A percentile compares a stretch with the other conserved stretches of the same genome.
Conservation (phyloP, 2,888 invertebrate species). For the Cheiracanthium punctorium region DNA sequence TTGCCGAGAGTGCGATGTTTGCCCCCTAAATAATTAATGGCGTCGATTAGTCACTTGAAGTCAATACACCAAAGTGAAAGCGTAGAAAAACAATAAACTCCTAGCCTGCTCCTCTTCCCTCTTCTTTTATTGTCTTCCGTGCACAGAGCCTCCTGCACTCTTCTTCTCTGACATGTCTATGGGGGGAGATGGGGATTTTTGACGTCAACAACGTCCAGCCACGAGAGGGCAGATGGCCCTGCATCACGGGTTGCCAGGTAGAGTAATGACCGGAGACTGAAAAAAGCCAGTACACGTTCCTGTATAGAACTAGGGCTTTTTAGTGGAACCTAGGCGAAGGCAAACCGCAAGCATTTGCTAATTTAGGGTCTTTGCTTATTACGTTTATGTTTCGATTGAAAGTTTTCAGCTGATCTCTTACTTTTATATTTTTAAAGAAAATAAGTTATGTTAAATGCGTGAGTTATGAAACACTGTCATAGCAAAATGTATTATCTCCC, state of each 20-base stretch:
- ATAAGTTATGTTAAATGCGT: no score
- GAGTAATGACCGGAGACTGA: conserved; percentile 1
- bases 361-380: no score
- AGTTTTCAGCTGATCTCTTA: no score
- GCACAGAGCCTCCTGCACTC: not conserved
- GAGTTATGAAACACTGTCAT: no score
- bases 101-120: not conserved
- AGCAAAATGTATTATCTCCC: no score
- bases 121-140: not conserved
- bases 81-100: not conserved
- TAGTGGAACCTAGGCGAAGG: no score
- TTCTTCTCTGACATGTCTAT: conserved; percentile 5
- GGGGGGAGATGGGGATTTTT: not conserved
- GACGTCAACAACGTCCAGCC: conserved; percentile 12
- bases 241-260: not conserved
- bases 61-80: not conserved
- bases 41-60: not conserved
- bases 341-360: no score
- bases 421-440: no score
- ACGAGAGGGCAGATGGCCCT: not conserved
- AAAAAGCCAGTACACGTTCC: no score
- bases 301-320: no score
- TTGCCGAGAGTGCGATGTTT: no score
- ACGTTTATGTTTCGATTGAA: no score
- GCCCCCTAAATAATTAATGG: not conserved